Evolutionary conservation across 2,888 invertebrate species (phyloP).

Genomic region (Hyalella azteca): DNA sequence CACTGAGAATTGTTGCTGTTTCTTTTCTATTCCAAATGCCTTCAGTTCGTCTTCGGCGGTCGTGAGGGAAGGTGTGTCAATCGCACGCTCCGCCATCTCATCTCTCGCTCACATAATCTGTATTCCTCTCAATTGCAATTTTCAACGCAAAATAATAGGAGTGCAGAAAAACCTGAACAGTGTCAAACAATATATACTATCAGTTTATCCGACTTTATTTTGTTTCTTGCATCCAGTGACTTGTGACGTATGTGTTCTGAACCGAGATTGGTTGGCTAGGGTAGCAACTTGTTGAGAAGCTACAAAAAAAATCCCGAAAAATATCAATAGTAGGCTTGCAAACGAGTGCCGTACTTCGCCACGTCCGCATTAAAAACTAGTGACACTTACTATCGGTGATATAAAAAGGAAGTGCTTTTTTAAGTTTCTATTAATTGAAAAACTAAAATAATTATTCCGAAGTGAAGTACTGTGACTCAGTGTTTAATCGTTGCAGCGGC

Average conservation of each 20-base stretch:
- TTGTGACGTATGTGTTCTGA: background rate
- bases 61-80: too few relatives aligned
- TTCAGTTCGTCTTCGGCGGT: too few relatives aligned
- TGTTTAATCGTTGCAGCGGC: background rate
- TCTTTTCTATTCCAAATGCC: too few relatives aligned
- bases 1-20: too few relatives aligned
- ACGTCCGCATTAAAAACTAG: background rate
- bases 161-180: background rate
- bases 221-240: background rate
- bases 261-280: background rate
- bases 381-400: background rate
- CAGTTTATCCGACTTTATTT: too few relatives aligned
- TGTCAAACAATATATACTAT: too few relatives aligned
- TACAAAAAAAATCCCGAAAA: conserved; percentile 1
- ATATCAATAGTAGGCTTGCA: conserved; percentile 3
- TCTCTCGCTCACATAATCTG: background rate
- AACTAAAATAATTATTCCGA: background rate
- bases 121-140: background rate
- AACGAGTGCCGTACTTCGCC: background rate
- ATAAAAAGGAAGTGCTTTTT: background rate
- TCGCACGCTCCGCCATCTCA: background rate
- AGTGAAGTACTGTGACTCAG: background rate
- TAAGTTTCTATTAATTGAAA: background rate
- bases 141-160: background rate
- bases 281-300: conserved; percentile 14